Percentiles rank a stretch among this genome's conserved stretches.
phyloP scores from a whole-genome alignment of 2,113 vertebrate species.

The Rostratula benghalensis region DNA sequence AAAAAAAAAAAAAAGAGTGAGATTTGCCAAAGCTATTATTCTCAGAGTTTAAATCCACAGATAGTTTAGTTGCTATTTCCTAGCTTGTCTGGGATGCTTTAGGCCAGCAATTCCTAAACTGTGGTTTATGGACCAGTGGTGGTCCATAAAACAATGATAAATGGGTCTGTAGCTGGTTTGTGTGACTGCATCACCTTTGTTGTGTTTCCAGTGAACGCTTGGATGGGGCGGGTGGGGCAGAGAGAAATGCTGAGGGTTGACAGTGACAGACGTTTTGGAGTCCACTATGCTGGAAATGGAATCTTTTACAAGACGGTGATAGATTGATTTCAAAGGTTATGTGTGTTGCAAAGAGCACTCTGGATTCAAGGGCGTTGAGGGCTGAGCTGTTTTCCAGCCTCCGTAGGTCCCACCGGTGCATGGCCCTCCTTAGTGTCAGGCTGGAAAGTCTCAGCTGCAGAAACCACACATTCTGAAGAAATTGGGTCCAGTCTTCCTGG shows the following conservation, averaged over 20 bases:
- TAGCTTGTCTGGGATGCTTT: constrained; percentile 7
- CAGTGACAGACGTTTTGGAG: neutral
- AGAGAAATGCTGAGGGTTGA: neutral
- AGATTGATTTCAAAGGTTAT: neutral
- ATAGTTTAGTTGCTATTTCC: constrained; percentile 28
- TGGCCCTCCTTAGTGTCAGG: rapidly evolving
- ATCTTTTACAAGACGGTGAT: neutral
- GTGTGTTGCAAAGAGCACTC: neutral
- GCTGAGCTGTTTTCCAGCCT: neutral
- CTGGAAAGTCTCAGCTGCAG: neutral
- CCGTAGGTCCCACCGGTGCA: neutral
- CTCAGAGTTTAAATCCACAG: neutral
- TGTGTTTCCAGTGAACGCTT: constrained; percentile 33
- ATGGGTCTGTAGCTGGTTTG: constrained; percentile 23
- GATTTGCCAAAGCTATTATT: constrained; percentile 39
- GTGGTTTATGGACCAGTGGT: constrained; percentile 30
- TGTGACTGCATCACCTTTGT: constrained; percentile 26
- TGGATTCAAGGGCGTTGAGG: neutral
- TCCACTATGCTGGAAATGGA: neutral
- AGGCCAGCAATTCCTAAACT: neutral
- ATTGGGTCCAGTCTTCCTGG: neutral
- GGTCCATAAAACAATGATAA: constrained; percentile 27
- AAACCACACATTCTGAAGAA: neutral
- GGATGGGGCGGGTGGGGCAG: neutral
- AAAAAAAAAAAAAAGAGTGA: neutral